These are phyloP conservation scores for Metallyticus violacea DNA, from an alignment of 2,888 invertebrate species.

Conservation along the genomic window DNA sequence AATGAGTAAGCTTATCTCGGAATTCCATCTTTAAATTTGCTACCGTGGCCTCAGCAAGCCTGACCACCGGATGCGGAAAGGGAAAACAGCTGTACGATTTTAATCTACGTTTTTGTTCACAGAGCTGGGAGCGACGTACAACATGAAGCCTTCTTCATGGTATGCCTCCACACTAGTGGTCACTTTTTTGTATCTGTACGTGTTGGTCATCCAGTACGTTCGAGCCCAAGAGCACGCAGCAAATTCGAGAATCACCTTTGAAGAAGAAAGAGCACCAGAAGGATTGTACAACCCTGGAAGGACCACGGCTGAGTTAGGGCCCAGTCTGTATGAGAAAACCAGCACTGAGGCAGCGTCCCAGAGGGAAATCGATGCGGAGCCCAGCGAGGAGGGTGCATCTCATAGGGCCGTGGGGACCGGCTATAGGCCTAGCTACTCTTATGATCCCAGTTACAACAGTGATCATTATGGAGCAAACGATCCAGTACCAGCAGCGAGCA, in stretches of 20 bases:
- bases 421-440: conserved; percentile 25
- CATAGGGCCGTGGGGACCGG: conserved; percentile 21
- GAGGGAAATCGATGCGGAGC: not conserved
- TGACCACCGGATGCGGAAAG: not conserved
- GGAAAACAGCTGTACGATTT: not conserved
- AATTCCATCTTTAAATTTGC: too few relatives aligned
- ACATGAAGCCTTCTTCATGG: conserved; percentile 28
- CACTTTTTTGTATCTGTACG: conserved; percentile 27
- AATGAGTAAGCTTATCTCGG: too few relatives aligned
- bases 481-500: not conserved
- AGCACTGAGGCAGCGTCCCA: not conserved
- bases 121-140: conserved; percentile 1
- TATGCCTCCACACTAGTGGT: conserved; percentile 25
- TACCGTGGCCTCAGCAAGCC: not conserved
- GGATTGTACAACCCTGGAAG: not conserved
- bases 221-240: conserved; percentile 8
- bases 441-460: conserved; percentile 21
- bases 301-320: not conserved
- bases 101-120: not conserved
- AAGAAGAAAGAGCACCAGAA: not conserved
- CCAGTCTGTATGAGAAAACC: not conserved
- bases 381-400: not conserved
- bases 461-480: not conserved
- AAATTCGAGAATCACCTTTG: not conserved
- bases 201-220: conserved; percentile 24